Percentiles rank a stretch among this genome's conserved stretches.
phyloP scores from a whole-genome alignment of 1,140 invertebrate species.

The Armadillidium nasatum region DNA sequence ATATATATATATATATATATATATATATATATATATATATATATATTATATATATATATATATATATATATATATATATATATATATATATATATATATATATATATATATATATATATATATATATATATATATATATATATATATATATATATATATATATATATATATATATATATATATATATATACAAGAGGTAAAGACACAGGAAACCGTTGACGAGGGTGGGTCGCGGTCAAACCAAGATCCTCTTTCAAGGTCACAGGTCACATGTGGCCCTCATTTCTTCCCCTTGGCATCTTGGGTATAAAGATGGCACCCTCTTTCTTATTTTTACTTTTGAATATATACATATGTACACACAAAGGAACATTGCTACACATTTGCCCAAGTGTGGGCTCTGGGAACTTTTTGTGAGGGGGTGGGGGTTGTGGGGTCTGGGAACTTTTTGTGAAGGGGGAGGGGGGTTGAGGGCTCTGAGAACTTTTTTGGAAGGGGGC shows the following conservation, averaged over 20 bases:
- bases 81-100: not conserved
- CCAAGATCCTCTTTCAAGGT: not conserved
- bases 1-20: not conserved
- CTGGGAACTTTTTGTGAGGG: too few relatives aligned
- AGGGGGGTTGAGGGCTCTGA: too few relatives aligned
- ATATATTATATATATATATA: too few relatives aligned
- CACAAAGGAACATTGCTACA: too few relatives aligned
- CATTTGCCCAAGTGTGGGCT: too few relatives aligned
- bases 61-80: too few relatives aligned
- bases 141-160: conserved; percentile 10
- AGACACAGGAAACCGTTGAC: not conserved
- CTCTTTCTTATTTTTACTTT: too few relatives aligned
- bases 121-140: not conserved
- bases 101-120: conserved; percentile 1
- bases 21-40: not conserved
- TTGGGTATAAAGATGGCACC: too few relatives aligned
- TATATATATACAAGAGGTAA: not conserved
- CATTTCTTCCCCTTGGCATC: not conserved
- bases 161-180: conserved; percentile 15
- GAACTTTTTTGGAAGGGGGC: too few relatives aligned
- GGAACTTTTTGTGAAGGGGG: too few relatives aligned
- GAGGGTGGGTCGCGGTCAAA: conserved; percentile 9
- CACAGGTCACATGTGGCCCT: not conserved
- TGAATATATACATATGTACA: too few relatives aligned
- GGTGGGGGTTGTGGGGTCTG: too few relatives aligned